Percentiles rank a stretch among this genome's conserved stretches.
Evolutionary conservation across 1,140 invertebrate species (phyloP).

Genomic region (Drosophila kurseongensis): DNA sequence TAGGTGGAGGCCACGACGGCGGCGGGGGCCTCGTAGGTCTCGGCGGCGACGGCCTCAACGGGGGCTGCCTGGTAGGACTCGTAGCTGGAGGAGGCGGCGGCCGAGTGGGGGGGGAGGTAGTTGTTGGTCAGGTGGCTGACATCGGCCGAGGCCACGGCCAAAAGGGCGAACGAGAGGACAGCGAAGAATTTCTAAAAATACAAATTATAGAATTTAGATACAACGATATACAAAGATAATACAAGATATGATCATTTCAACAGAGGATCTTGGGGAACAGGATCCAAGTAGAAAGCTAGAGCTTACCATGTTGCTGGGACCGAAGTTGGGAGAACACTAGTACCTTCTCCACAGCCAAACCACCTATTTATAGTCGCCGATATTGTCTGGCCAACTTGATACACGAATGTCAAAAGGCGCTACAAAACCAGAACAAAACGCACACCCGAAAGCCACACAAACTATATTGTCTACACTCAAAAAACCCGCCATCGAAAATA

Average conservation of each 20-base stretch:
- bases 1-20: slow-evolving; percentile 23
- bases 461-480: slow-evolving; percentile 27
- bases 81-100: slow-evolving; percentile 37
- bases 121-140: slow-evolving; percentile 69
- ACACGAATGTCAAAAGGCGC: slow-evolving; percentile 70
- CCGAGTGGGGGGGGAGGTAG: slow-evolving; percentile 56
- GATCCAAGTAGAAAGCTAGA: neutral
- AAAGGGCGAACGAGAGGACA: slow-evolving; percentile 56
- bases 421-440: slow-evolving; percentile 31
- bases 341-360: slow-evolving; percentile 17
- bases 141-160: slow-evolving; percentile 65
- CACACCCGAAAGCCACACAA: slow-evolving; percentile 18
- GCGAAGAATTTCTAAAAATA: slow-evolving; percentile 57
- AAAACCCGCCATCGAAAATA: slow-evolving; percentile 13
- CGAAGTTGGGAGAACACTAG: slow-evolving; percentile 29
- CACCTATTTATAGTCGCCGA: slow-evolving; percentile 65
- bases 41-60: slow-evolving; percentile 15
- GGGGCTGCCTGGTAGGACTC: slow-evolving; percentile 43
- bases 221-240: too few relatives aligned
- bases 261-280: neutral
- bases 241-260: neutral
- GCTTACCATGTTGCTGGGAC: slow-evolving; percentile 61
- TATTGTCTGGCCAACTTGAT: slow-evolving; percentile 34
- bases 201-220: neutral
- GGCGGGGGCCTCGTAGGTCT: slow-evolving; percentile 38